phyloP scores from a whole-genome alignment of 2,888 invertebrate species.

The Chymomyza procnemis region DNA sequence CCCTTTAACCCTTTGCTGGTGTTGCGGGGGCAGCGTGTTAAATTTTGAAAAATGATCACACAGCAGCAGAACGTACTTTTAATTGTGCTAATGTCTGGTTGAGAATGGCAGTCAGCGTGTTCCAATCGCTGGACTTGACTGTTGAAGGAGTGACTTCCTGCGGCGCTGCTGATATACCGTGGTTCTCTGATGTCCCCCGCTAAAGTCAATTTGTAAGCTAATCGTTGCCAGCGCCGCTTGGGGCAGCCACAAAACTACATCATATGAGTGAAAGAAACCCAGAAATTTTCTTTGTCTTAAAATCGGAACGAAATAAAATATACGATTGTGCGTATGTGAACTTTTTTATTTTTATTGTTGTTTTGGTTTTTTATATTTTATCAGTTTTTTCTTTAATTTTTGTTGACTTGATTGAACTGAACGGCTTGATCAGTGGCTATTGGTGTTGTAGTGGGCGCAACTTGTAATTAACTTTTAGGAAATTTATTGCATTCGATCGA shows the following conservation, averaged over 20 bases:
- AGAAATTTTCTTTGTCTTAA: slow-evolving; percentile 1
- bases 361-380: not conserved
- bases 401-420: slow-evolving; percentile 58
- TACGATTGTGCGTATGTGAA: slow-evolving; percentile 46
- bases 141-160: slow-evolving; percentile 59
- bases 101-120: slow-evolving; percentile 16
- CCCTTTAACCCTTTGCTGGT: slow-evolving; percentile 55
- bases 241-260: slow-evolving; percentile 35
- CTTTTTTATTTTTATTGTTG: not conserved
- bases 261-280: slow-evolving; percentile 6
- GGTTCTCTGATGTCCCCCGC: slow-evolving; percentile 74
- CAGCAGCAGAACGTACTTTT: slow-evolving; percentile 63
- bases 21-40: slow-evolving; percentile 70
- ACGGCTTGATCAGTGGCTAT: slow-evolving; percentile 14
- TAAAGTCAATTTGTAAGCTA: slow-evolving; percentile 76
- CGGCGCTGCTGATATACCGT: slow-evolving; percentile 36
- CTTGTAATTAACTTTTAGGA: slow-evolving; percentile 66
- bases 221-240: slow-evolving; percentile 67
- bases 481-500: slow-evolving; percentile 34
- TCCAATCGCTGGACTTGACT: slow-evolving; percentile 29
- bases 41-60: slow-evolving; percentile 73
- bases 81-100: slow-evolving; percentile 65
- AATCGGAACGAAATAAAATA: slow-evolving; percentile 45
- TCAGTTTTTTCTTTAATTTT: not conserved
- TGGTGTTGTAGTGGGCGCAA: slow-evolving; percentile 66